These are phyloP conservation scores for Periphyllus acericola DNA, from an alignment of 2,888 invertebrate species.

Conservation along the genomic window DNA sequence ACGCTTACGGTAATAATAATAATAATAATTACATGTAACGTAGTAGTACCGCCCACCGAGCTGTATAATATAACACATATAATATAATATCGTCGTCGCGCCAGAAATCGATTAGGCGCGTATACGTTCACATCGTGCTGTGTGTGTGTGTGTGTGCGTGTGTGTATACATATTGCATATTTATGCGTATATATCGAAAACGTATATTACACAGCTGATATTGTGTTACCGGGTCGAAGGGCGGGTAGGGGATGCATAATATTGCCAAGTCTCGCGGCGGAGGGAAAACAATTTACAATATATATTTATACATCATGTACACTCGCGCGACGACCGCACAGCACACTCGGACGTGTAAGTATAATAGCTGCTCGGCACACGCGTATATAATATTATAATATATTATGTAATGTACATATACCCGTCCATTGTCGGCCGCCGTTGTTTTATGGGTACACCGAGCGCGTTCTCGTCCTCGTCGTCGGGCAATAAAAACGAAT, in stretches of 20 bases:
- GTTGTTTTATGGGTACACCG: conserved; percentile 14
- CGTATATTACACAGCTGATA: background rate
- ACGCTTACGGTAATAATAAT: background rate
- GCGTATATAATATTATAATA: too few relatives aligned
- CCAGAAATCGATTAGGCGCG: background rate
- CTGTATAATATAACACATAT: background rate
- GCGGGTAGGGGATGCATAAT: background rate
- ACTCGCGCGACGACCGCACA: background rate
- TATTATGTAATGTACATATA: too few relatives aligned
- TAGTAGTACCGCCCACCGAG: background rate
- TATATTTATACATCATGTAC: background rate
- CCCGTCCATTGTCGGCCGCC: too few relatives aligned
- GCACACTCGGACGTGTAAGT: background rate
- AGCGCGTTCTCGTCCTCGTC: background rate
- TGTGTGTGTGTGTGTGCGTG: background rate
- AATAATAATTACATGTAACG: background rate
- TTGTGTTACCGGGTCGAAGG: background rate
- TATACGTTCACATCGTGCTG: background rate
- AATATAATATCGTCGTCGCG: background rate
- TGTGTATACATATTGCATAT: background rate
- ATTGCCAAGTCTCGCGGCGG: background rate
- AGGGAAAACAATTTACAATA: conserved; percentile 50
- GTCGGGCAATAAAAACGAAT: conserved; percentile 43
- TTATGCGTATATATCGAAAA: background rate
- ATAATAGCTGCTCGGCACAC: background rate